Base-by-base conservation (phyloP, 92 coral and sea anemone species). In the Desmophyllum pertusum region DNA sequence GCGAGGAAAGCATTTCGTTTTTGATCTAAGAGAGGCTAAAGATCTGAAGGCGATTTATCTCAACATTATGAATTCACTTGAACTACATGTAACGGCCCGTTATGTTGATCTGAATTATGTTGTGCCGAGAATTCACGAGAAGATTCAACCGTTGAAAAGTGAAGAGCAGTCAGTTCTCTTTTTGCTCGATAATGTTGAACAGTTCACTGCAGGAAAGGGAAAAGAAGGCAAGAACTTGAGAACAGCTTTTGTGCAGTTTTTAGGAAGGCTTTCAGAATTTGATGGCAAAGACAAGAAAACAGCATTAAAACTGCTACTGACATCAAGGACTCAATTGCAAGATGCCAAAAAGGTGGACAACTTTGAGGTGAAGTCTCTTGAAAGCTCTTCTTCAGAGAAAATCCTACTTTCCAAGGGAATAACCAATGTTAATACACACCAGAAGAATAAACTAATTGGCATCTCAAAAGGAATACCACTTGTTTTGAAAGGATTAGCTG, bases 141-240 rank as follows among this genome's bases (percentile, higher is more conserved):
- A 84, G 1, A 45, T 66, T 10, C 6, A n/a, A 19, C n/a, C n/a
- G n/a, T 35, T 53, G 5, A 30, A 57, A 76, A 78, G 18, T 10
- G 36, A 87, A 15, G 25, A 62, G 1, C 57, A 19, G 33, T 43
- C 83, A 17, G 77, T 90, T 17, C 40, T 92, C 13, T 78, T 92
- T 21, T 38, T 90, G 43, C 43, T 92, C 29, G 95, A 92, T 81
- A 92, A 92, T 71, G 89, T 90, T 17, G 95, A 92, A 14, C 93
- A 90, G n/a, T 66, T 80, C 33, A 80, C 84, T 15, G 0, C n/a
- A 0, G 75, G 84, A 10, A 33, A 45, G 11, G 75, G 84, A 2
- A 45, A 80, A 63, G 75, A 80, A 17, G 75, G 84, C 0, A 19
- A 31, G 36, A 67, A 80, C 48, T 66, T 80, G 41, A 66, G 1